Conservation (phyloP, 2,888 invertebrate genomes). For the Anagyrus pseudococci region DNA sequence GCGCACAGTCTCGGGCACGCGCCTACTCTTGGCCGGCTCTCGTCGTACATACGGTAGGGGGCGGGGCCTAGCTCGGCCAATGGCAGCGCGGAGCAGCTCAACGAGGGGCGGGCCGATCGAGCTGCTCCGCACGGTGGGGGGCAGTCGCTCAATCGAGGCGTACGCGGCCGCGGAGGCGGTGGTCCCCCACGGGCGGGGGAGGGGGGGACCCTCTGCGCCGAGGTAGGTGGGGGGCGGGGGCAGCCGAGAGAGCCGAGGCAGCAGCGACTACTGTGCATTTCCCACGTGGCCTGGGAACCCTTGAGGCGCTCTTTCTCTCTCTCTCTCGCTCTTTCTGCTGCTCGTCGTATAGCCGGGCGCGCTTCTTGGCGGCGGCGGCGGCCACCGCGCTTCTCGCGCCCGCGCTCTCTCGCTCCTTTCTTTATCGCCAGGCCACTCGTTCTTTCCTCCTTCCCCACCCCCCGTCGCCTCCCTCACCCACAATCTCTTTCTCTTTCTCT, state of each 20-base stretch:
- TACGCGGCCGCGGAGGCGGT: not conserved
- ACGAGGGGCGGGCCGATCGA: too few species aligned
- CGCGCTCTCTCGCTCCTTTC: too few species aligned
- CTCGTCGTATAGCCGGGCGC: not conserved
- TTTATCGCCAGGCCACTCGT: too few species aligned
- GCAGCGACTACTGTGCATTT: constrained; percentile 69
- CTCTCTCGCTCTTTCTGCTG: not conserved
- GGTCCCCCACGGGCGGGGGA: not conserved
- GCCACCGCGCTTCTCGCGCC: too few species aligned
- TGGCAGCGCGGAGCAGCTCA: too few species aligned
- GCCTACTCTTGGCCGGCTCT: not conserved
- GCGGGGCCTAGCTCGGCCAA: not conserved
- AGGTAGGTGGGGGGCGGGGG: constrained; percentile 47
- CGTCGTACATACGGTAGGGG: too few species aligned
- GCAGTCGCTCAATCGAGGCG: too few species aligned
- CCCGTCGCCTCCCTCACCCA: too few species aligned
- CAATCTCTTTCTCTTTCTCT: too few species aligned
- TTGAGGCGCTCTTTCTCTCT: constrained; percentile 52
- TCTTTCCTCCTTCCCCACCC: too few species aligned
- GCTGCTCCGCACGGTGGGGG: too few species aligned
- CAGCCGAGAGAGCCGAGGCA: constrained; percentile 52
- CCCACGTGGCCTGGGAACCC: constrained; percentile 68
- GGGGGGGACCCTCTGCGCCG: not conserved
- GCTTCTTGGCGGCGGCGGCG: too few species aligned
- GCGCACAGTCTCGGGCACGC: constrained; percentile 1